These are phyloP conservation scores for Margarornis squamiger DNA, from an alignment of 2,797 vertebrate genomes.

Conservation along the genomic window DNA sequence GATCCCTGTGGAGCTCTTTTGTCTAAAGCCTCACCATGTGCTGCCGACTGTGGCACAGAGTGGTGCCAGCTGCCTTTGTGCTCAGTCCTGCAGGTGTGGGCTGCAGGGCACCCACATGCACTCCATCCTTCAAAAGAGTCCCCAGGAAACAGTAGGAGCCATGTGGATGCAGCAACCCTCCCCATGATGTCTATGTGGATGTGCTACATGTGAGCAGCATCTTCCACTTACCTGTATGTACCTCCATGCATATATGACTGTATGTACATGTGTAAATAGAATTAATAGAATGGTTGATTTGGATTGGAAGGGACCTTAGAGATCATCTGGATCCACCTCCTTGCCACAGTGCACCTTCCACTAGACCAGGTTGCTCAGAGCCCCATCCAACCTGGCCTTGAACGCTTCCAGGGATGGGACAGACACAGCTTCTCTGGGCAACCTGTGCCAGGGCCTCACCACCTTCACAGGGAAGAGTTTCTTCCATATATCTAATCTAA, in stretches of 20 bases:
- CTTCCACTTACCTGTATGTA: not conserved
- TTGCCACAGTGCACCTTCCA: not conserved
- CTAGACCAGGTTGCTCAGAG: rapidly evolving
- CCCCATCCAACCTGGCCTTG: rapidly evolving
- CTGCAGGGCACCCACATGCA: rapidly evolving
- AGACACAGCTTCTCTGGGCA: not conserved
- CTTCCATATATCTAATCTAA: not conserved
- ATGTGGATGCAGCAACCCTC: not conserved
- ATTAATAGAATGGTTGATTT: not conserved
- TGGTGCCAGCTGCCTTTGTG: not conserved
- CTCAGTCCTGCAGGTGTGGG: not conserved
- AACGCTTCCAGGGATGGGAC: rapidly evolving
- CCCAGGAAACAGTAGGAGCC: not conserved
- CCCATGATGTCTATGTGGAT: rapidly evolving
- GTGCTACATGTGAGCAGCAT: not conserved
- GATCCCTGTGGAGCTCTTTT: not conserved
- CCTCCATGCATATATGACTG: not conserved
- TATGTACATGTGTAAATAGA: not conserved
- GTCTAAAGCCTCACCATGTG: rapidly evolving
- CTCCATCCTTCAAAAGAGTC: rapidly evolving
- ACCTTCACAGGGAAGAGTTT: not conserved
- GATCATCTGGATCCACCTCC: not conserved
- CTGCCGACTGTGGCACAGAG: not conserved
- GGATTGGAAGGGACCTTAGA: not conserved
- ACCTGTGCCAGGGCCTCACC: not conserved